These are phyloP conservation scores for Aptenodytes forsteri DNA, from an alignment of 2,113 vertebrate species.

Conservation along the genomic window DNA sequence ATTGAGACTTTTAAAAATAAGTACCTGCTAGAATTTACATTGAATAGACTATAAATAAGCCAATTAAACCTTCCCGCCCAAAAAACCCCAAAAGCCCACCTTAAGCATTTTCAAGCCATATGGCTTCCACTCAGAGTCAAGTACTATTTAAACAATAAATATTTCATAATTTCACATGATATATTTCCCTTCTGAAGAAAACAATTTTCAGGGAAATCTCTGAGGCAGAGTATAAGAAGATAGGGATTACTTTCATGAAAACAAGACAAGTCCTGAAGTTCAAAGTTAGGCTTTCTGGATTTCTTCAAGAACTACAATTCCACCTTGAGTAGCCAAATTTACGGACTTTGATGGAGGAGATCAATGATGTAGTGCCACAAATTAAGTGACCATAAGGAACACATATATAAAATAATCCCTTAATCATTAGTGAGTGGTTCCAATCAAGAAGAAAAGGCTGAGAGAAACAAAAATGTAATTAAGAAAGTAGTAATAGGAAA, in stretches of 20 bases:
- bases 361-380: conserved; percentile 33
- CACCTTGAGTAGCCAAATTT: conserved; percentile 34
- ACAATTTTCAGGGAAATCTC: neutral
- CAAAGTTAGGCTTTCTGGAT: conserved; percentile 47
- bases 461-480: neutral
- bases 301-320: conserved; percentile 54
- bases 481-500: neutral
- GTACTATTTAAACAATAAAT: neutral
- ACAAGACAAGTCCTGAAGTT: conserved; percentile 20
- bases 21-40: neutral
- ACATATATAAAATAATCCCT: conserved; percentile 43
- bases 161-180: neutral
- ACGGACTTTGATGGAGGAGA: neutral
- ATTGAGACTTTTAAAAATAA: neutral
- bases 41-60: neutral
- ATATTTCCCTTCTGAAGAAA: neutral
- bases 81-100: accelerated
- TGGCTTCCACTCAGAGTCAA: neutral
- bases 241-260: conserved; percentile 28
- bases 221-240: neutral
- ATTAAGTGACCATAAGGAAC: conserved; percentile 44
- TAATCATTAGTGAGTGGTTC: conserved; percentile 44
- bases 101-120: neutral
- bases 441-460: conserved; percentile 18
- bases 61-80: neutral